Percentiles rank a stretch among this genome's conserved stretches.
Conservation (phyloP, 2,888 invertebrate genomes). For the Norana najaformis region DNA sequence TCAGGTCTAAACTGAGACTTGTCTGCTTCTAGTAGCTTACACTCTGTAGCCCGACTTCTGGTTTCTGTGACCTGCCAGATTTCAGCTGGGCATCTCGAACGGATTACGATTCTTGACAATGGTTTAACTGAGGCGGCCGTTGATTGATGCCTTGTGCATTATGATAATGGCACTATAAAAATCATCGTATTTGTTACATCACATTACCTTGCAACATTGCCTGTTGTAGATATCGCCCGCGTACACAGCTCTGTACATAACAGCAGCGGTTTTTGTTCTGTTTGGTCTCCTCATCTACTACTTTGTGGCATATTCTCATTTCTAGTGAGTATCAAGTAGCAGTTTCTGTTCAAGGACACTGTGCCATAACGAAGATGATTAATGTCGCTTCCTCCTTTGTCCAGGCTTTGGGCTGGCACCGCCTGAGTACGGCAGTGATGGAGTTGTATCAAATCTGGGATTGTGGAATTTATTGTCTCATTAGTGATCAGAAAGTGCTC, state of each 20-base stretch:
- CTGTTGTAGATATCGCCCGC: slow-evolving; percentile 19
- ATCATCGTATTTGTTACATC: background rate
- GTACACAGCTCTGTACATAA: slow-evolving; percentile 27
- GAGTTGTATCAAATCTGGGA: background rate
- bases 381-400: too few species aligned
- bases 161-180: background rate
- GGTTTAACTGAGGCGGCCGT: too few species aligned
- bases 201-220: background rate
- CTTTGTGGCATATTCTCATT: slow-evolving; percentile 29
- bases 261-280: background rate
- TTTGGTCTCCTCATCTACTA: slow-evolving; percentile 30
- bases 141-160: background rate
- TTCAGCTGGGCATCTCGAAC: too few species aligned
- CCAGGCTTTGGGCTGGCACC: too few species aligned
- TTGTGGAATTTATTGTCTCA: background rate
- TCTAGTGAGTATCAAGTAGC: slow-evolving; percentile 32
- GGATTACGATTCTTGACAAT: too few species aligned
- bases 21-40: too few species aligned
- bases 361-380: too few species aligned
- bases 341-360: too few species aligned
- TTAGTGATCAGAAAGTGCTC: background rate
- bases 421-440: too few species aligned
- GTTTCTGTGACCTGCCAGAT: too few species aligned
- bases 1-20: too few species aligned
- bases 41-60: too few species aligned